Evolutionary conservation across 2,888 invertebrate genomes (phyloP), one percentile per base, ranked within the genome.

Genomic region (Netelia virgata): DNA sequence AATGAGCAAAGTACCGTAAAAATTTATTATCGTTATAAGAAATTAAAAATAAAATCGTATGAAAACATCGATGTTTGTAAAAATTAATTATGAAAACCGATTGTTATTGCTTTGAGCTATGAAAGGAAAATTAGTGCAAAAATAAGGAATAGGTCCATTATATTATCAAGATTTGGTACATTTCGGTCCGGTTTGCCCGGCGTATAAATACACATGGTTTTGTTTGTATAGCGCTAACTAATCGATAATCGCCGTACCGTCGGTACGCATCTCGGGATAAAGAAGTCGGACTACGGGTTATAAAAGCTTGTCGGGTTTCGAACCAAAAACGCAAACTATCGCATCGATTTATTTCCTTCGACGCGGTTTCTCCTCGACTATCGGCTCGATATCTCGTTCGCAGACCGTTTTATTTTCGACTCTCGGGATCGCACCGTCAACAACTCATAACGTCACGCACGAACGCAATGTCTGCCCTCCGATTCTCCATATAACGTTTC

Each of bases 171-270:
- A 0, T 36, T 36, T 36, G 1, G 36, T 36, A 36, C 1, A 36
- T 36, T 36, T 36, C 36, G 36, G 36, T 36, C 36, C 1, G 28
- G 0, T 36, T 36, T 36, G 36, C 1, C 36, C 36, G 36, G 6
- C 8, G 5, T 36, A 36, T 36, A 6, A 36, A 36, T 28, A 16
- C 20, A 20, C 6, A 41, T 10, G 41, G 28, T 43, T 53, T 57
- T 14, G 36, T 6, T 36, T 36, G 69, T 43, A 75, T 28, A 47
- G 43, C 36, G 81, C 11, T 28, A 75, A 79, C 57, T 23, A 74
- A 79, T 83, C 83, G 83, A 83, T 83, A 75, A 66, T 50, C 20
- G 18, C 63, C 68, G 69, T 78, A 55, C 53, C 61, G 53, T 78
- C 78, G 61, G 61, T 78, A 72, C 64, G 55, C 63, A 57, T 63